phyloP scores from a whole-genome alignment of 2,888 invertebrate genomes.

The Pristionchus exspectatus region DNA sequence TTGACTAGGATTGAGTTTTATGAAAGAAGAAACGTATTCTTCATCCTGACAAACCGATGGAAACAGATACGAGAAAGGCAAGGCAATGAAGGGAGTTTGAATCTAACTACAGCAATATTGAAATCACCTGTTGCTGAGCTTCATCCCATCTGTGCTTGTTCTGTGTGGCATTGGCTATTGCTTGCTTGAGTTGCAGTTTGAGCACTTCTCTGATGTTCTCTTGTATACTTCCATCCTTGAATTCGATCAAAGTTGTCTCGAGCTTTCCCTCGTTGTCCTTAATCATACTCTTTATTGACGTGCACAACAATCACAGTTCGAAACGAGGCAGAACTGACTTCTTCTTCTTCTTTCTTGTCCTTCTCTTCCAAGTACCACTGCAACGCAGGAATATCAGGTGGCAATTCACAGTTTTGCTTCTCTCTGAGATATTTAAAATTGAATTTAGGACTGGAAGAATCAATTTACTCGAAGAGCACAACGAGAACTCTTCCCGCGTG shows the following conservation, averaged over 20 bases:
- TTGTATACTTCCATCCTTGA: background rate
- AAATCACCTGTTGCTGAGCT: background rate
- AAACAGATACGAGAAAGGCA: too few relatives aligned
- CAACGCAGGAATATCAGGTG: background rate
- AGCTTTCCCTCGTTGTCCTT: background rate
- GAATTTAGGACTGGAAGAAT: background rate
- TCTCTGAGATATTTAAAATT: background rate
- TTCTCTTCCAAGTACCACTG: background rate
- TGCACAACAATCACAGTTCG: too few relatives aligned
- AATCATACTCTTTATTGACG: background rate
- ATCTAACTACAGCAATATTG: too few relatives aligned
- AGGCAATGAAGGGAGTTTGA: too few relatives aligned
- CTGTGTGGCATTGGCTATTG: background rate
- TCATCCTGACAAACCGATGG: too few relatives aligned
- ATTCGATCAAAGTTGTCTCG: background rate
- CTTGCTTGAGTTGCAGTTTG: background rate
- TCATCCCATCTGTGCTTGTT: background rate
- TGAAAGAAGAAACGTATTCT: too few relatives aligned
- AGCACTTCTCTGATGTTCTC: background rate
- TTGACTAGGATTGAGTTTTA: too few relatives aligned
- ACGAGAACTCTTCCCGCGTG: background rate
- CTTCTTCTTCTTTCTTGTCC: background rate
- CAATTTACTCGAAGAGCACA: background rate
- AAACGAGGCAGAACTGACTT: background rate
- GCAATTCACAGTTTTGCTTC: background rate